phyloP scores from a whole-genome alignment of 2,113 vertebrate genomes.

The Thymallus thymallus region DNA sequence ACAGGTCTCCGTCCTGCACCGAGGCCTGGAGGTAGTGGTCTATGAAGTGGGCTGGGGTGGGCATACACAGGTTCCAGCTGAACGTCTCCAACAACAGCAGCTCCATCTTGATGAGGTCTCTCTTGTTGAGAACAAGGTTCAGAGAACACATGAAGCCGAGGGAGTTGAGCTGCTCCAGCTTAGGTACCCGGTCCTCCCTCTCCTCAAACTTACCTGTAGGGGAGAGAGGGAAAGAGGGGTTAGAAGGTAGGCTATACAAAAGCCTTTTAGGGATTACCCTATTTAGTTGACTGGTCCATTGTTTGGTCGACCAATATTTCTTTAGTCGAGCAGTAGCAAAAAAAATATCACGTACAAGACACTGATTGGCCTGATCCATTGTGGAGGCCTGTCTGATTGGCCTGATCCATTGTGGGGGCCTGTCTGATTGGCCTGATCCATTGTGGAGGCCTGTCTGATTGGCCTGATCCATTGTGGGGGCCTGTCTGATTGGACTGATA shows the following conservation, averaged over 20 bases:
- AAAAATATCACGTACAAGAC: too few species aligned
- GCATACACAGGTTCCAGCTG: conserved; percentile 88
- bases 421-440: too few species aligned
- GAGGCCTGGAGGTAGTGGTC: conserved; percentile 90
- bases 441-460: too few species aligned
- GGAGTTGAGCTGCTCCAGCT: conserved; percentile 86
- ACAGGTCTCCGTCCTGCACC: conserved; percentile 81
- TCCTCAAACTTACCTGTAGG: conserved; percentile 90
- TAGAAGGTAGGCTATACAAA: neutral
- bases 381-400: too few species aligned
- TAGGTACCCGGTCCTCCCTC: conserved; percentile 84
- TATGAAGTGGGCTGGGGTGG: conserved; percentile 91
- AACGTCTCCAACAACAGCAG: conserved; percentile 88
- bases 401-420: too few species aligned
- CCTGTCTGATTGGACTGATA: too few species aligned
- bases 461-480: too few species aligned
- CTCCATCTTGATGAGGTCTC: conserved; percentile 85
- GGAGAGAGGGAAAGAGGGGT: neutral
- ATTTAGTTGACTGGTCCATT: too few species aligned
- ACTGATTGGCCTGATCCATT: too few species aligned
- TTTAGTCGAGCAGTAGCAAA: too few species aligned
- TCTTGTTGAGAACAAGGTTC: conserved; percentile 81
- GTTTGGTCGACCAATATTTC: too few species aligned
- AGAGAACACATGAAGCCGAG: conserved; percentile 80
- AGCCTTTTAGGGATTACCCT: neutral